A percentile compares a stretch with the other conserved stretches of the same genome.
Conservation (phyloP, 2,888 invertebrate genomes). For the Drosophila leonis region DNA sequence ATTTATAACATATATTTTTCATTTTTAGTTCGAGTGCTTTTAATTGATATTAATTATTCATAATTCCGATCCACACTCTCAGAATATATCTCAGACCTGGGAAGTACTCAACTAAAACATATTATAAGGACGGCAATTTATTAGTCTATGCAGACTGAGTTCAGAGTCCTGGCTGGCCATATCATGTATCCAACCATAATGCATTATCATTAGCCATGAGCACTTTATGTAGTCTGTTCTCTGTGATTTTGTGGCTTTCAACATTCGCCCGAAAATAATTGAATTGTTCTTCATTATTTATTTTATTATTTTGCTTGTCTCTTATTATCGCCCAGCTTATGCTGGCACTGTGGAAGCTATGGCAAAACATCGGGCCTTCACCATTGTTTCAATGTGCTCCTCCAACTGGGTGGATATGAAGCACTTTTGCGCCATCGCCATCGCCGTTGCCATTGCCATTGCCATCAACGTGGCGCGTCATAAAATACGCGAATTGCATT, state of each 20-base stretch:
- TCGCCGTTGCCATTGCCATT: constrained; percentile 29
- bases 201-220: constrained; percentile 72
- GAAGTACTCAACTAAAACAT: too few species aligned
- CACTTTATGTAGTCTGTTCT: constrained; percentile 30
- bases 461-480: constrained; percentile 81
- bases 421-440: constrained; percentile 71
- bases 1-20: too few species aligned
- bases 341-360: constrained; percentile 39
- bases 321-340: constrained; percentile 76
- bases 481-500: constrained; percentile 83
- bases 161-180: background rate
- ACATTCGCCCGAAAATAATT: constrained; percentile 71
- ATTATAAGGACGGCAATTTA: background rate
- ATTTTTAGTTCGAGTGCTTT: too few species aligned
- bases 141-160: background rate
- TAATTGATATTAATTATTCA: too few species aligned
- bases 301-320: constrained; percentile 82
- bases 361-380: constrained; percentile 27
- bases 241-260: constrained; percentile 71
- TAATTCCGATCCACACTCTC: too few species aligned
- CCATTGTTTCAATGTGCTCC: constrained; percentile 58
- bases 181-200: constrained; percentile 51
- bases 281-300: constrained; percentile 82
- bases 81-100: too few species aligned
- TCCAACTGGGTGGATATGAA: constrained; percentile 45